Evolutionary conservation across 2,113 vertebrate genomes (phyloP).

Genomic region (Alectura lathami): DNA sequence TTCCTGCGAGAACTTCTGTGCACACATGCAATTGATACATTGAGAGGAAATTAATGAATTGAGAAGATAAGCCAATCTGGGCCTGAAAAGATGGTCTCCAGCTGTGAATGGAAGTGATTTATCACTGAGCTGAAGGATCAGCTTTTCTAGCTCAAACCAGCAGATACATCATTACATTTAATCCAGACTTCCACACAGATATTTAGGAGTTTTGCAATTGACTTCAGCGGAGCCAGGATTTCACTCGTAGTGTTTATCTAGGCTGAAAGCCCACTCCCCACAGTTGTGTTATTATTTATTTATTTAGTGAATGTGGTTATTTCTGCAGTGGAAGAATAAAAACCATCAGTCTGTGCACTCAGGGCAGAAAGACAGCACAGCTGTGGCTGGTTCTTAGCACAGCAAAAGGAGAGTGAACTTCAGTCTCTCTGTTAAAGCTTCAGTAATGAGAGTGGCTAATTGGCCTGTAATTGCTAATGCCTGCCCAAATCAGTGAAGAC

Average conservation of each 20-base stretch:
- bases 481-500: not conserved
- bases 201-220: slow-evolving; percentile 7
- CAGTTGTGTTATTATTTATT: slow-evolving; percentile 8
- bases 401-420: not conserved
- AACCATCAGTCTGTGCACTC: not conserved
- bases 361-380: not conserved
- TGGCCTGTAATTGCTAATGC: not conserved
- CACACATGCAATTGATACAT: slow-evolving; percentile 58
- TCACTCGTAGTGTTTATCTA: slow-evolving; percentile 33
- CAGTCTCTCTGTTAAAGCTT: not conserved
- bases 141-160: slow-evolving; percentile 62
- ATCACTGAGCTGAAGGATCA: slow-evolving; percentile 66
- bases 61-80: slow-evolving; percentile 65
- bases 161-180: slow-evolving; percentile 58
- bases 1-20: slow-evolving; percentile 57
- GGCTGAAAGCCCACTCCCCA: slow-evolving; percentile 27
- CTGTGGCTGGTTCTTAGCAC: not conserved
- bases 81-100: slow-evolving; percentile 17
- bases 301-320: not conserved
- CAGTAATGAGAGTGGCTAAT: not conserved
- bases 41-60: slow-evolving; percentile 69
- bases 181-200: slow-evolving; percentile 61
- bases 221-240: slow-evolving; percentile 51
- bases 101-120: slow-evolving; percentile 71
- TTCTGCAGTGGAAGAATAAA: slow-evolving; percentile 15